These are phyloP conservation scores for Chelonoidis abingdonii DNA, from an alignment of 2,113 vertebrate species.

Conservation along the genomic window DNA sequence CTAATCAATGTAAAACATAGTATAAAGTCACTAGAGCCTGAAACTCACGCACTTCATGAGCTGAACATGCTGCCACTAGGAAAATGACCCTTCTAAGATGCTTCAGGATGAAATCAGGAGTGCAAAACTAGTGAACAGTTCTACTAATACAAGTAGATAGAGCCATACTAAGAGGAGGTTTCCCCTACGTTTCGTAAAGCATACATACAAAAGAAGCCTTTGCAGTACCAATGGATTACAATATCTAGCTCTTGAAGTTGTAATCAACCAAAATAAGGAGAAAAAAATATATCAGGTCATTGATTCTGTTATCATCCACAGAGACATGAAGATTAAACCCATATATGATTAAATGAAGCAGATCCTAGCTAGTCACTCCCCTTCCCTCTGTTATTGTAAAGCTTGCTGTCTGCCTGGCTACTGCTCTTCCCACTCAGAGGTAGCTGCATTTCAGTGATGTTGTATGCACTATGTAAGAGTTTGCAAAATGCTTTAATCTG, in stretches of 20 bases:
- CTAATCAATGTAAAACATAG: neutral
- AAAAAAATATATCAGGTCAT: neutral
- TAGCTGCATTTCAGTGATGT: neutral
- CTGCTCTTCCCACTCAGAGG: neutral
- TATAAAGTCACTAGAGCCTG: constrained; percentile 2
- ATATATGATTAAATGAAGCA: neutral
- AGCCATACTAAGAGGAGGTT: fast-evolving
- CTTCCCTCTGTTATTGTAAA: fast-evolving
- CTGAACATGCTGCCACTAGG: neutral
- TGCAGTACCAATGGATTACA: neutral
- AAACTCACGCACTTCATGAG: neutral
- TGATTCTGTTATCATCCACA: neutral
- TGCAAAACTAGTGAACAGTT: neutral
- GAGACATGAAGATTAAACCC: neutral
- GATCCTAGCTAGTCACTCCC: neutral
- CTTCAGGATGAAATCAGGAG: neutral
- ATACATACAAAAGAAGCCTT: neutral
- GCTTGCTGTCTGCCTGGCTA: fast-evolving
- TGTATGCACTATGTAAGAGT: neutral
- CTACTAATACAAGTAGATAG: neutral
- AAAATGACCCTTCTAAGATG: neutral
- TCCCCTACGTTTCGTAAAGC: neutral
- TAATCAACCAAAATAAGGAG: neutral
- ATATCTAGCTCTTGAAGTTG: neutral
- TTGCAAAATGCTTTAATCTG: neutral